Base-by-base conservation (phyloP, 2,113 vertebrate species). In the Gopherus evgoodei region DNA sequence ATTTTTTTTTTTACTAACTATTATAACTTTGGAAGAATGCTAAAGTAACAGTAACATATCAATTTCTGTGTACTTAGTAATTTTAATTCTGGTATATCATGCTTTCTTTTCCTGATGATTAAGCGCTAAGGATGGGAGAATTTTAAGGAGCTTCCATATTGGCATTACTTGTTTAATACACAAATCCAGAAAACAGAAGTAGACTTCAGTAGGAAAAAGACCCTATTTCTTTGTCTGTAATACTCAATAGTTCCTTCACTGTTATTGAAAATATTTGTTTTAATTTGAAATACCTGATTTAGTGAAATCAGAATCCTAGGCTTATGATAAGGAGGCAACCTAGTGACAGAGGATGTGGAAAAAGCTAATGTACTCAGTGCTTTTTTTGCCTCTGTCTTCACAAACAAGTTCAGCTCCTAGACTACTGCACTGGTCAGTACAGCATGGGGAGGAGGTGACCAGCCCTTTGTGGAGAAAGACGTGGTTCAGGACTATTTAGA, bases 111-210 rank as follows among this genome's bases (percentile, higher is more conserved):
- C 94, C 42, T 59, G 2, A 49, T 75, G 11, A 50, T 92, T 84
- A 91, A n/a, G 35, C 1, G 35, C 1, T 85, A 25, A 89, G 25
- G 54, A 90, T 10, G 25, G 87, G 8, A 72, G 10, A 78, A 93
- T 93, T 90, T 90, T 87, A 87, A 86, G 91, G 7, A 76, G 2
- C 56, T 54, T 90, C 27, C 50, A 91, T 86, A 95, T 52, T 38
- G 87, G 47, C 5, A 62, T 3, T 21, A 49, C 72, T 78, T 86
- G 2, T 83, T 95, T 89, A 92, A 89, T 93, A 90, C 8, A 3
- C 35, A 27, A 90, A 90, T 11, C 9, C 31, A 76, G 72, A 25
- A 76, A 85, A 11, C 11, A 54, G 87, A 86, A 94, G 86, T 22
- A 57, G 49, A 1, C 21, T 92, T 91, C 50, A 50, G 84, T 19